Evolutionary conservation across 2,888 invertebrate genomes (phyloP), one percentile per base, ranked within the genome.

Genomic region (Lasioglossum zephyrum): DNA sequence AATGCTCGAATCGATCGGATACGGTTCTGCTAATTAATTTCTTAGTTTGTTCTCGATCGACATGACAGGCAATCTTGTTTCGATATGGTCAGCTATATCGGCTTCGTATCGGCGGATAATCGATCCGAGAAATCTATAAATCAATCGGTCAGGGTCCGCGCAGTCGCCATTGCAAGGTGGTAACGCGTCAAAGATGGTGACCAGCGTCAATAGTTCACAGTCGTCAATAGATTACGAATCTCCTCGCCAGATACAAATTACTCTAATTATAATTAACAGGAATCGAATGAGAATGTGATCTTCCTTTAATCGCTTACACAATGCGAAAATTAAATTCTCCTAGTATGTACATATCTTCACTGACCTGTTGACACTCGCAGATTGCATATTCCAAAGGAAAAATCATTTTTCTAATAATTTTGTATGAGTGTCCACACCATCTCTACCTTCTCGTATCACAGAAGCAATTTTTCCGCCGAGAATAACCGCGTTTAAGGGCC

Each of bases 101-200:
- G 16, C 9, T 5, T 49, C 4, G 36, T 16, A 69, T 47, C 31
- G 36, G 44, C 47, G 63, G 70, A 41, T 57, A 75, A 63, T 69
- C 36, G 60, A 31, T 60, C 41, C 73, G 70, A 80, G 66, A 39
- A 75, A 60, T 81, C 70, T n/a, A 84, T 66, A 84, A 69, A 82
- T 82, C 81, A 78, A 60, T 85, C 81, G 44, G 53, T 81, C 57
- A 78, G 31, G 39, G 31, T 70, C 31, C 44, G 70, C 73, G 22
- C 70, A 70, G 44, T 1, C 70, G 18, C 53, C 73, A 39, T 41
- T 70, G 77, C 84, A 87, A 88, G 86, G 85, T 90, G 89, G 88
- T 82, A 76, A 69, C 31, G 11, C 75, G 70, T 80, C 84, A 73
- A 84, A 89, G 87, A 77, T 81, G 78, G 63, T 86, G 83, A 86